Conservation (phyloP, 2,888 invertebrate species). For the Leptinotarsa tumamoca region DNA sequence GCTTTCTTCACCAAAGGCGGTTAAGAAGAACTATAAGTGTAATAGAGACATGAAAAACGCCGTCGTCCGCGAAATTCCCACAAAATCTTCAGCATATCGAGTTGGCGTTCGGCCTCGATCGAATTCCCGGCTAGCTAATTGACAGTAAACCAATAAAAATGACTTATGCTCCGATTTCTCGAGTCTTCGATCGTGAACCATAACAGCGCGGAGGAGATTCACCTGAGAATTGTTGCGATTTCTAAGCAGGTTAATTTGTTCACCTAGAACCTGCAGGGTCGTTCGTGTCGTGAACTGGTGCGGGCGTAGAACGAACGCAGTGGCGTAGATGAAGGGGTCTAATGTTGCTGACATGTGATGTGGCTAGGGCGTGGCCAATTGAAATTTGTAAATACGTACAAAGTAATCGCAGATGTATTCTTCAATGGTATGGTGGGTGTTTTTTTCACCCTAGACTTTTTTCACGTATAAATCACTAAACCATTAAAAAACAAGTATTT, state of each 20-base stretch:
- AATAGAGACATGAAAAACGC: background rate
- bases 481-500: too few species aligned
- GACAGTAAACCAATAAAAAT: slow-evolving; percentile 29
- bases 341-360: too few species aligned
- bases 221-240: slow-evolving; percentile 29
- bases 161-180: slow-evolving; percentile 28
- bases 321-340: background rate
- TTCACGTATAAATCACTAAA: too few species aligned
- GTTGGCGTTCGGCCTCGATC: background rate
- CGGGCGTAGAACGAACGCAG: slow-evolving; percentile 30
- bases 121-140: slow-evolving; percentile 18
- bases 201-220: slow-evolving; percentile 23
- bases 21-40: background rate
- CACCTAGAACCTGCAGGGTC: slow-evolving; percentile 45
- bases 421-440: too few species aligned
- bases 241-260: slow-evolving; percentile 32
- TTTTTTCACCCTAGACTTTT: too few species aligned
- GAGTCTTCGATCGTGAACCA: slow-evolving; percentile 24
- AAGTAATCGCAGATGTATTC: too few species aligned
- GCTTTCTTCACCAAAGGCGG: too few species aligned
- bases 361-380: too few species aligned
- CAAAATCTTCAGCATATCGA: slow-evolving; percentile 8
- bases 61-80: slow-evolving; percentile 2
- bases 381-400: too few species aligned
- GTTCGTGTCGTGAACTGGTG: slow-evolving; percentile 42